Conservation (phyloP, 1,140 invertebrate genomes). For the Drosophila rufa region DNA sequence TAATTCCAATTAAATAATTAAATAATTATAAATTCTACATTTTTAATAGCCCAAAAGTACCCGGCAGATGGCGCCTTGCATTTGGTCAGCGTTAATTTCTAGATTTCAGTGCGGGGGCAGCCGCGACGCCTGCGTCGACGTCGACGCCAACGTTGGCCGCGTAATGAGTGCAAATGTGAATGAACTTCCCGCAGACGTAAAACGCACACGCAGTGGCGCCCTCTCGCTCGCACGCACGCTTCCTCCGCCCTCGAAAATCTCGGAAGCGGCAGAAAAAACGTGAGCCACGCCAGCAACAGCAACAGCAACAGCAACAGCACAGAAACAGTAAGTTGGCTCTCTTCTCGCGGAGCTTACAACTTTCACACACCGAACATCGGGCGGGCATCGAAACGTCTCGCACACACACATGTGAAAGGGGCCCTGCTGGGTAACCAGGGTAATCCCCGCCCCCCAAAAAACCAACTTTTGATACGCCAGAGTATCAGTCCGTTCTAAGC, state of each 20-base stretch:
- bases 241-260: constrained; percentile 53
- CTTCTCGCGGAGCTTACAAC: constrained; percentile 59
- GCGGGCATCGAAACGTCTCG: no score
- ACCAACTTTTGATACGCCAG: constrained; percentile 29
- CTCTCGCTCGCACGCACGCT: constrained; percentile 36
- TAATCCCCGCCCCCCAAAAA: constrained; percentile 18
- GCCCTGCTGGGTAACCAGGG: constrained; percentile 31
- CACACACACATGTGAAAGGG: constrained; percentile 63
- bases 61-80: constrained; percentile 1
- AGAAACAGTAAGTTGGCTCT: constrained; percentile 45
- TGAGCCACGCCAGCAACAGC: not conserved
- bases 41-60: not conserved
- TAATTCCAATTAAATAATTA: not conserved
- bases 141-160: constrained; percentile 56
- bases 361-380: constrained; percentile 60
- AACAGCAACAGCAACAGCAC: constrained; percentile 25
- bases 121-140: constrained; percentile 20
- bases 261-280: constrained; percentile 26
- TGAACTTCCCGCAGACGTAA: constrained; percentile 78
- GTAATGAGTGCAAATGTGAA: constrained; percentile 83
- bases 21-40: not conserved
- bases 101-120: constrained; percentile 46
- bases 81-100: constrained; percentile 46
- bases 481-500: constrained; percentile 48
- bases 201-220: constrained; percentile 66